Base-by-base conservation (phyloP, 2,888 invertebrate species). In the Drosophila dives region DNA sequence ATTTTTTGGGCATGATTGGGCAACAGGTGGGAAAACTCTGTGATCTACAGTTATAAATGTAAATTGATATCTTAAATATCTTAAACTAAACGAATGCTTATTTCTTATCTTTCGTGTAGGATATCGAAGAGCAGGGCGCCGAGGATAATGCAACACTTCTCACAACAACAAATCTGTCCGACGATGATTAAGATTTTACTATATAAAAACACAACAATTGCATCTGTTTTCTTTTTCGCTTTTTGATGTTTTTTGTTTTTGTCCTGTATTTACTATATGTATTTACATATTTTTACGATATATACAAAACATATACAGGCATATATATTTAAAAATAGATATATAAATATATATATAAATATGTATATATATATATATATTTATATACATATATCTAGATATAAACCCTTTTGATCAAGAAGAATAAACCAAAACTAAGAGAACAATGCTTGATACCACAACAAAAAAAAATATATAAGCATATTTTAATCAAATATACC, bases 121-220 rank as follows among this genome's bases (percentile, higher is more conserved):
- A 91, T 53, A 84, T 92, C 29, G 92, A 92, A 70, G 92, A 91
- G 77, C 87, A 90, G 70, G 92, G 91, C 51, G 90, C 86, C 53
- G 92, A 92, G 65, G 92, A 92, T 76, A 92, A 92, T 86, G 86
- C 92, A 73, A 92, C 92, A 60, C 79, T 92, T 75, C 72, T 92
- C 36, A 89, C 92, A 54, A 90, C 90, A 64, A 87, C 91, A 72
- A 92, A 91, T 84, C 83, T 91, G 75, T 92, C 92, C 69, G 92
- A 92, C 72, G 92, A 92, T 72, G 92, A 92, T 75, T 92, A 92
- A 32, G 20, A 42, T 42, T 73, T 70, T 49, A 48, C 26, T 64
- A 42, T 50, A 34, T 59, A 53, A 42, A 48, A 36, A 38, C 2
- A 34, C 1, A 32, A 23, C 2, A 64, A 45, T 26, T 56, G 50